Conservation (phyloP, 1,140 invertebrate genomes). For the Nymphalis io region DNA sequence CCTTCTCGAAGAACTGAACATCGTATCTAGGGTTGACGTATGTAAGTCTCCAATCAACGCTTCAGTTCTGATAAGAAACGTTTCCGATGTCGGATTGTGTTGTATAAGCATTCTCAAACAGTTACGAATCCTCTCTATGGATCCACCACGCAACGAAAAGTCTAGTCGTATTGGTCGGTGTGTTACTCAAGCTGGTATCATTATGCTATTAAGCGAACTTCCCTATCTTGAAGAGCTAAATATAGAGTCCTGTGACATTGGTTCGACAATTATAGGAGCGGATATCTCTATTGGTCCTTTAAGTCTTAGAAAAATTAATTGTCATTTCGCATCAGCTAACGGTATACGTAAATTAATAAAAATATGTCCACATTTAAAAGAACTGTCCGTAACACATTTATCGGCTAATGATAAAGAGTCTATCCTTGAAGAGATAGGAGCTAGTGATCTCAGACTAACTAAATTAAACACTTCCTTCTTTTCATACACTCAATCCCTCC, state of each 20-base stretch:
- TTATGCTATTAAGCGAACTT: slow-evolving; percentile 68
- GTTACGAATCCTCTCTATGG: slow-evolving; percentile 70
- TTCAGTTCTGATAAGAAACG: slow-evolving; percentile 72
- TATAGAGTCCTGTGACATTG: slow-evolving; percentile 78
- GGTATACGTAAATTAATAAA: slow-evolving; percentile 71
- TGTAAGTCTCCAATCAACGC: slow-evolving; percentile 77
- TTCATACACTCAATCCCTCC: slow-evolving; percentile 65
- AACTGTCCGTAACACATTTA: slow-evolving; percentile 73
- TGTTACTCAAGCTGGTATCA: slow-evolving; percentile 73
- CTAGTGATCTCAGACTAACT: slow-evolving; percentile 63
- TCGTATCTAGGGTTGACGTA: slow-evolving; percentile 78
- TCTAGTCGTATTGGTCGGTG: slow-evolving; percentile 66
- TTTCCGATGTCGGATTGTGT: slow-evolving; percentile 70
- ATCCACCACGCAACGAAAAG: slow-evolving; percentile 73
- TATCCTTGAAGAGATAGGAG: slow-evolving; percentile 66
- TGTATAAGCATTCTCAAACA: slow-evolving; percentile 67
- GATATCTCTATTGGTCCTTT: slow-evolving; percentile 65
- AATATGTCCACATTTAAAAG: slow-evolving; percentile 71
- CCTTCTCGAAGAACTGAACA: slow-evolving; percentile 78
- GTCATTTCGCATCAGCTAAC: slow-evolving; percentile 71
- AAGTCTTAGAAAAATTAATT: slow-evolving; percentile 71
- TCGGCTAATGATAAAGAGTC: slow-evolving; percentile 70
- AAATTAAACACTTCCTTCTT: slow-evolving; percentile 75
- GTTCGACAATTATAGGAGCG: slow-evolving; percentile 69
- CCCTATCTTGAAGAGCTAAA: slow-evolving; percentile 72